phyloP scores from a whole-genome alignment of 2,797 vertebrate species.

The Adelosebastes latens region DNA sequence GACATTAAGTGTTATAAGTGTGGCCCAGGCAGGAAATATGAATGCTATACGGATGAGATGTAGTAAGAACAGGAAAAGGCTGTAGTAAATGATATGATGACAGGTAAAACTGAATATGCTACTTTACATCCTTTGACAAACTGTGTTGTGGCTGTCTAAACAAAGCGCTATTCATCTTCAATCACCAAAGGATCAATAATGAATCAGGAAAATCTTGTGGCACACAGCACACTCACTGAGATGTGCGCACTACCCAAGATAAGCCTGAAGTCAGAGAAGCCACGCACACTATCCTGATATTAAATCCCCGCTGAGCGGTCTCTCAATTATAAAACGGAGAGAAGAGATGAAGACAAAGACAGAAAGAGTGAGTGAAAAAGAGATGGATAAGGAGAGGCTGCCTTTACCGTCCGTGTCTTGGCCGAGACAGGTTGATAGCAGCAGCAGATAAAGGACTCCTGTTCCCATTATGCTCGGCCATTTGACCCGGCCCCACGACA shows the following conservation, averaged over 20 bases:
- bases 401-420: constrained; percentile 84
- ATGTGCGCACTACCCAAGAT: not conserved
- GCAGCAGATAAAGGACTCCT: constrained; percentile 75
- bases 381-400: not conserved
- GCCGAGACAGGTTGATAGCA: constrained; percentile 72
- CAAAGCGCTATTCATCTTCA: not conserved
- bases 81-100: not conserved
- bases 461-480: constrained; percentile 70
- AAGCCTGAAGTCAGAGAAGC: not conserved
- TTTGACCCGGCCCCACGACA: constrained; percentile 71
- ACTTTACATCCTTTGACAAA: not conserved
- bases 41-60: not conserved
- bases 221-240: not conserved
- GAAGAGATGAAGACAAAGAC: not conserved
- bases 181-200: not conserved
- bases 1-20: not conserved
- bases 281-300: not conserved
- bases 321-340: constrained; percentile 4
- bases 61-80: not conserved
- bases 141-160: not conserved
- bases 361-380: not conserved
- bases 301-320: not conserved
- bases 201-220: not conserved
- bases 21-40: not conserved
- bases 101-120: not conserved